Conservation (phyloP, 2,888 invertebrate species). For the Agonum fuliginosum region DNA sequence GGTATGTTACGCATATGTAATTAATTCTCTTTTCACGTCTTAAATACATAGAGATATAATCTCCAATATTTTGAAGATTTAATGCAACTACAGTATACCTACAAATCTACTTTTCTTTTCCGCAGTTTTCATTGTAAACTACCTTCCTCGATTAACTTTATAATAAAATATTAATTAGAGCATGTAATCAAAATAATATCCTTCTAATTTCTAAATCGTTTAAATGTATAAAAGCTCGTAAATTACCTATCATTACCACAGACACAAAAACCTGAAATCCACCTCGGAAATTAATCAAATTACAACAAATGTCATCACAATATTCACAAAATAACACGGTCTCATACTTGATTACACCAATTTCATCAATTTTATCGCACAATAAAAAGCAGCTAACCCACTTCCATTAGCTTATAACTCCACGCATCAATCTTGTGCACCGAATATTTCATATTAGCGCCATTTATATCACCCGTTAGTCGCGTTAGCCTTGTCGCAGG, state of each 20-base stretch:
- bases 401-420: constrained; percentile 39
- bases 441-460: constrained; percentile 32
- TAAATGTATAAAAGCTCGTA: constrained; percentile 9
- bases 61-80: too few species aligned
- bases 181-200: constrained; percentile 16
- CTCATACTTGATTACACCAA: constrained; percentile 38
- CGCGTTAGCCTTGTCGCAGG: too few species aligned
- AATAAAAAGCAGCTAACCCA: constrained; percentile 36
- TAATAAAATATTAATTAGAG: not conserved
- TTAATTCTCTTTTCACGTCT: too few species aligned
- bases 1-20: too few species aligned
- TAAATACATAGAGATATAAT: too few species aligned
- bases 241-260: not conserved
- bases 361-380: constrained; percentile 33
- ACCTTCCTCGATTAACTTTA: too few species aligned
- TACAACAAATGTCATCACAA: constrained; percentile 34
- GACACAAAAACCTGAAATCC: constrained; percentile 26
- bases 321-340: constrained; percentile 33
- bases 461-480: constrained; percentile 26
- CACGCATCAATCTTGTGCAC: constrained; percentile 39
- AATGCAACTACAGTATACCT: too few species aligned
- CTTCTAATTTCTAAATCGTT: constrained; percentile 10
- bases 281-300: constrained; percentile 27
- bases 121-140: too few species aligned
- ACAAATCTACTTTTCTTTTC: too few species aligned